Conservation (phyloP, 2,888 invertebrate species). For the Polyploca ridens region DNA sequence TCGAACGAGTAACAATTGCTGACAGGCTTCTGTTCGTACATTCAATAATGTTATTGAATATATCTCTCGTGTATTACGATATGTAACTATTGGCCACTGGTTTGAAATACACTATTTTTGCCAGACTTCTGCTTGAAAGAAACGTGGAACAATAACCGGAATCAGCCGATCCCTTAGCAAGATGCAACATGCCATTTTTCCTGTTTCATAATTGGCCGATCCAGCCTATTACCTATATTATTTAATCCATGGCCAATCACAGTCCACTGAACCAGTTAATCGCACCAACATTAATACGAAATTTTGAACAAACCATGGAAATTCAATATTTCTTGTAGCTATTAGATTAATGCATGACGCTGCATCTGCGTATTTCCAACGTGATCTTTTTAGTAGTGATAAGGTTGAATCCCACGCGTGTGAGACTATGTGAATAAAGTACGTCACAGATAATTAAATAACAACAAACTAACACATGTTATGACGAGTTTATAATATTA, state of each 20-base stretch:
- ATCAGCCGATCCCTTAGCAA: too few relatives aligned
- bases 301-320: background rate
- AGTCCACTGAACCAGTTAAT: too few relatives aligned
- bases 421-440: background rate
- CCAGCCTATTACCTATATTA: too few relatives aligned
- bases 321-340: background rate
- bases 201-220: too few relatives aligned
- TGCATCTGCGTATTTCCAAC: background rate
- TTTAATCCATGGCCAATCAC: too few relatives aligned
- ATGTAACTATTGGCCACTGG: background rate
- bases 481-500: constrained; percentile 4
- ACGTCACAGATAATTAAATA: background rate
- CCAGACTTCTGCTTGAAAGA: too few relatives aligned
- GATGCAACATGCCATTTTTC: too few relatives aligned
- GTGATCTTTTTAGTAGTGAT: background rate
- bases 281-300: too few relatives aligned
- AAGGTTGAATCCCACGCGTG: background rate
- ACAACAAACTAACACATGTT: constrained; percentile 7
- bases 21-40: background rate
- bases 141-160: too few relatives aligned
- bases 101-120: too few relatives aligned
- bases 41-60: background rate
- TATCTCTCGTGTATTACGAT: background rate
- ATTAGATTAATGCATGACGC: background rate
- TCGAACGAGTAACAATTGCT: background rate